Percentiles rank a stretch among this genome's conserved stretches.
phyloP scores from a whole-genome alignment of 2,888 invertebrate species.

The Napeogenes inachia region DNA sequence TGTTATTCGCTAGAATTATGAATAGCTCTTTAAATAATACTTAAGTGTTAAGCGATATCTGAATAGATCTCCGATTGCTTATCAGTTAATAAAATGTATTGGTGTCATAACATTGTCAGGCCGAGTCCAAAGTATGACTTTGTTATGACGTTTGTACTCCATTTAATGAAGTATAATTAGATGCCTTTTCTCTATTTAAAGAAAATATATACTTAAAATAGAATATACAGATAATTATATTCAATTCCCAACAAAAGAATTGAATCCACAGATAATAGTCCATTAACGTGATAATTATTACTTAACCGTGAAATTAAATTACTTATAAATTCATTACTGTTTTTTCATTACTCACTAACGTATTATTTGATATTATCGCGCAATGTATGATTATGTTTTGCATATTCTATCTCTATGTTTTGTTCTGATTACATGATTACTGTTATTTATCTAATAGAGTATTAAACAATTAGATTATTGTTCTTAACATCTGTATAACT shows the following conservation, averaged over 20 bases:
- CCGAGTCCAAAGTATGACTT: too few relatives aligned
- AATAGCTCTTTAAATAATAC: constrained; percentile 1
- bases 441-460: too few relatives aligned
- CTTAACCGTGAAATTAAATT: constrained; percentile 19
- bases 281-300: constrained; percentile 32
- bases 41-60: background rate
- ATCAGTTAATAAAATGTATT: too few relatives aligned
- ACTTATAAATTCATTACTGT: constrained; percentile 16
- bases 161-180: too few relatives aligned
- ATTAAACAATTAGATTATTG: too few relatives aligned
- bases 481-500: too few relatives aligned
- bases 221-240: constrained; percentile 6
- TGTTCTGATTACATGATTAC: too few relatives aligned
- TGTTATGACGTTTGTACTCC: too few relatives aligned
- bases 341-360: background rate
- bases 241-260: constrained; percentile 28
- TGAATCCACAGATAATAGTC: constrained; percentile 29
- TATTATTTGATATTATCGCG: background rate
- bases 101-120: too few relatives aligned
- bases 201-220: background rate
- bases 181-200: too few relatives aligned
- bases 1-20: background rate
- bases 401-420: background rate
- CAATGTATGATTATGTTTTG: background rate
- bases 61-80: too few relatives aligned